These are phyloP conservation scores for Invenusta paracnida DNA, from an alignment of 2,888 invertebrate genomes.

Conservation along the genomic window DNA sequence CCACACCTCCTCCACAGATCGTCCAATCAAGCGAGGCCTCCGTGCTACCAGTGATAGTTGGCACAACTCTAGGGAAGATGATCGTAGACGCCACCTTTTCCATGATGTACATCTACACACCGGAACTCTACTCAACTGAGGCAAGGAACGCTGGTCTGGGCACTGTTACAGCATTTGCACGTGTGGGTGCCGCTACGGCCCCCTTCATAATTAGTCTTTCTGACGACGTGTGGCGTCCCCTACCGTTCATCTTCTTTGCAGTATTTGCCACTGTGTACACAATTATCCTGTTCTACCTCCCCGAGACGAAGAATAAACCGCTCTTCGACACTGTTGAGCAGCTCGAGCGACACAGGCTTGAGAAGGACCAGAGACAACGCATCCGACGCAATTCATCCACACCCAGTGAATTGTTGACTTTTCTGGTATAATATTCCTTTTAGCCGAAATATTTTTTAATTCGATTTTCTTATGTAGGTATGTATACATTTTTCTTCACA, in stretches of 20 bases:
- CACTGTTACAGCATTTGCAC: background rate
- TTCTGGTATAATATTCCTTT: no score
- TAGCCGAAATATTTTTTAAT: no score
- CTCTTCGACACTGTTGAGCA: background rate
- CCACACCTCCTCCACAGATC: background rate
- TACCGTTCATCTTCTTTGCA: conserved; percentile 24
- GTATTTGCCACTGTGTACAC: background rate
- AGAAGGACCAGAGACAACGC: background rate
- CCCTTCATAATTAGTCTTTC: conserved; percentile 23
- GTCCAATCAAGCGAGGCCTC: background rate
- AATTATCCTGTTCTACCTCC: background rate
- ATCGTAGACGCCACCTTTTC: background rate
- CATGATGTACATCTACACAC: conserved; percentile 11
- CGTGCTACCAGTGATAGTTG: background rate
- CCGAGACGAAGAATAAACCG: conserved; percentile 29
- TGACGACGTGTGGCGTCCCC: conserved; percentile 23
- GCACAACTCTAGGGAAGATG: background rate
- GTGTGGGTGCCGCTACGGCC: background rate
- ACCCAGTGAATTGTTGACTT: no score
- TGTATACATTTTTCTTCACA: no score
- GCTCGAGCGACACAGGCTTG: background rate
- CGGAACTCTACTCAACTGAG: conserved; percentile 5
- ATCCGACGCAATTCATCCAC: no score
- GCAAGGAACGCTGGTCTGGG: background rate
- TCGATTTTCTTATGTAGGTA: no score